A percentile compares a stretch with the other conserved stretches of the same genome.
phyloP scores from a whole-genome alignment of 2,113 vertebrate genomes.

The Aegithalos caudatus region DNA sequence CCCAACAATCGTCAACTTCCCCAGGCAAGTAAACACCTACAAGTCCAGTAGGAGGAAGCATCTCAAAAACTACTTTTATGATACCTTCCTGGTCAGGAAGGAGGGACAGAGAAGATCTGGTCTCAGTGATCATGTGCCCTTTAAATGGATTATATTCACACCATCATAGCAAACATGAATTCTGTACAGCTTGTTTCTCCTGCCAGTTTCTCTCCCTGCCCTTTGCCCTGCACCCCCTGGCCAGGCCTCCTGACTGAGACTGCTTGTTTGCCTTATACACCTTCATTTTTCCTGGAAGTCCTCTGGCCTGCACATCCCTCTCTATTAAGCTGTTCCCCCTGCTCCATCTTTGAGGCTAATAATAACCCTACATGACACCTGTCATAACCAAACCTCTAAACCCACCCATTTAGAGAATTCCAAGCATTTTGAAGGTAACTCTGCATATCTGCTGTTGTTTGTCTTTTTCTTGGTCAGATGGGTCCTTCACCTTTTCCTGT shows the following conservation, averaged over 20 bases:
- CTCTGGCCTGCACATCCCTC: background rate
- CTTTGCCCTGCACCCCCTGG: background rate
- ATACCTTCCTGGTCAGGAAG: background rate
- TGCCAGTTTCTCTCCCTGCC: background rate
- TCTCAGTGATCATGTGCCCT: background rate
- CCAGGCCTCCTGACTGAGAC: background rate
- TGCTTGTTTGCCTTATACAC: background rate
- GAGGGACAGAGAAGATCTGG: background rate
- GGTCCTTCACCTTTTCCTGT: background rate
- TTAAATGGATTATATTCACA: background rate
- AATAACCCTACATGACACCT: background rate
- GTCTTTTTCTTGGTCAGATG: background rate
- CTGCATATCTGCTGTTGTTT: background rate
- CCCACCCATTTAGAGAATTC: background rate
- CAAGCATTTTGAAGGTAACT: background rate
- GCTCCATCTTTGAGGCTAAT: background rate
- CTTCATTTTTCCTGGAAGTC: background rate
- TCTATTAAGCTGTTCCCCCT: background rate
- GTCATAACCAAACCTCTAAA: background rate
- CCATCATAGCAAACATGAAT: background rate
- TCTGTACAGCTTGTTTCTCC: background rate
- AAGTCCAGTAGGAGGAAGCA: background rate
- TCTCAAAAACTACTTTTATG: background rate
- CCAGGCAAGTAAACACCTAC: background rate
- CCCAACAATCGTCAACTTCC: background rate